Base-by-base conservation (phyloP, 2,888 invertebrate genomes). In the Hirudinaria manillensis region DNA sequence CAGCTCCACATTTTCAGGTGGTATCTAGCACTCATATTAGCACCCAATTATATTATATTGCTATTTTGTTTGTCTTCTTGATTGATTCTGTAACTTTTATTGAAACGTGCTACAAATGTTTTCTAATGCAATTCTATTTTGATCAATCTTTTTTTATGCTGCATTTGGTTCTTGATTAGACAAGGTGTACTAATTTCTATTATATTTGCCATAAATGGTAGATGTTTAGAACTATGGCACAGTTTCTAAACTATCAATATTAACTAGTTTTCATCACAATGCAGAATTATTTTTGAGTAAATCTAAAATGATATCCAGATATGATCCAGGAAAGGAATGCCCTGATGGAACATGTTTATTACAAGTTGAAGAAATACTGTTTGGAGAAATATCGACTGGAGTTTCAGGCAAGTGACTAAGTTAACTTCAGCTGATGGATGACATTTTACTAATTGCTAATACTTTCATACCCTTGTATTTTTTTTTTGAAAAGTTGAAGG, bases 241-340 rank as follows among this genome's bases (percentile, higher is more conserved):
- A 7, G 13, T 45, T 3, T 45, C 45, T 45, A 16, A 45, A 45
- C 16, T 45, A 45, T 45, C 13, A 45, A 16, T 45, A 45, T 6
- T 10, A 7, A 45, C 3, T 4, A 45, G 16, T 45, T n/a, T 45
- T 56, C 24, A 29, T 45, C 71, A 19, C 21, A 32, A 19, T 32
- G 13, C 45, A 24, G 45, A 51, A 27, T 53, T 51, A 16, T 45
- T 53, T 71, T 32, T 65, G n/a, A n/a, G n/a, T n/a, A n/a, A 68
- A 16, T 34, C 16, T 36, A 34, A 34, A 68, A 68, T 68, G n/a
- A 61, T 45, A 36, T 61, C 0, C 75, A 81, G 81, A 81, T 65
- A 81, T 79, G 78, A 75, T 77, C n/a, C 77, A 78, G 38, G 81
- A 81, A 74, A 72, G 81, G 24, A 81, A 81, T 75, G 79, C 78